Percentiles rank a stretch among this genome's conserved stretches.
Evolutionary conservation across 2,888 invertebrate species (phyloP).

Genomic region (Anticlea derivata): DNA sequence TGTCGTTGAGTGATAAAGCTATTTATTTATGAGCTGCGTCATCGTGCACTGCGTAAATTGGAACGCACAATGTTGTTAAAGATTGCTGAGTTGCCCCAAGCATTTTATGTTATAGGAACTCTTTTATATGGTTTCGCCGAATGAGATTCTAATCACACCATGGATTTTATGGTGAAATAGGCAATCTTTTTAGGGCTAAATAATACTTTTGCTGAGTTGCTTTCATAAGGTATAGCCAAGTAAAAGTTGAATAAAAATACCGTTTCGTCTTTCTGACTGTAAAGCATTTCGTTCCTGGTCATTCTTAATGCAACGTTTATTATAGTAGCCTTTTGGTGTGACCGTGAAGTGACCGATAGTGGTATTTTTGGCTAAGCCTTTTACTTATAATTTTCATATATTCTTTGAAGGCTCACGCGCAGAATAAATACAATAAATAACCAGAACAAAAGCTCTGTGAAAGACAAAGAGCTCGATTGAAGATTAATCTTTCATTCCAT

Average conservation of each 20-base stretch:
- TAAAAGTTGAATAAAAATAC: no score
- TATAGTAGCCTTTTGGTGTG: no score
- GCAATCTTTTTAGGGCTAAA: slow-evolving; percentile 1
- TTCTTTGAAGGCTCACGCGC: slow-evolving; percentile 15
- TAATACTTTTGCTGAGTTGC: neutral
- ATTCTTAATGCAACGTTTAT: no score
- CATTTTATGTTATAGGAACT: slow-evolving; percentile 13
- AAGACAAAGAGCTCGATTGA: slow-evolving; percentile 31
- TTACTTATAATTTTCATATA: neutral
- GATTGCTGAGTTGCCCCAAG: slow-evolving; percentile 26
- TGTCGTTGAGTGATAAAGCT: neutral
- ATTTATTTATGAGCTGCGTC: neutral
- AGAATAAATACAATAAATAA: slow-evolving; percentile 26
- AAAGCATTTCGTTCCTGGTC: no score
- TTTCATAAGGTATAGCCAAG: no score
- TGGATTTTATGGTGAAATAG: slow-evolving; percentile 13
- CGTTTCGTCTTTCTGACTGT: no score
- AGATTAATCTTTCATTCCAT: slow-evolving; percentile 32
- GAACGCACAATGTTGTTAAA: slow-evolving; percentile 28
- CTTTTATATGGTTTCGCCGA: slow-evolving; percentile 15
- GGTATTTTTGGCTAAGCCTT: no score
- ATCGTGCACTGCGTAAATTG: slow-evolving; percentile 22
- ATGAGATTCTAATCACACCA: slow-evolving; percentile 14
- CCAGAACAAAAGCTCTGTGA: slow-evolving; percentile 24
- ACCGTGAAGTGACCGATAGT: no score